Percentiles rank a stretch among this genome's conserved stretches.
These are phyloP conservation scores for Pyrocephalus nanus DNA, from an alignment of 2,797 vertebrate genomes.

Conservation along the genomic window DNA sequence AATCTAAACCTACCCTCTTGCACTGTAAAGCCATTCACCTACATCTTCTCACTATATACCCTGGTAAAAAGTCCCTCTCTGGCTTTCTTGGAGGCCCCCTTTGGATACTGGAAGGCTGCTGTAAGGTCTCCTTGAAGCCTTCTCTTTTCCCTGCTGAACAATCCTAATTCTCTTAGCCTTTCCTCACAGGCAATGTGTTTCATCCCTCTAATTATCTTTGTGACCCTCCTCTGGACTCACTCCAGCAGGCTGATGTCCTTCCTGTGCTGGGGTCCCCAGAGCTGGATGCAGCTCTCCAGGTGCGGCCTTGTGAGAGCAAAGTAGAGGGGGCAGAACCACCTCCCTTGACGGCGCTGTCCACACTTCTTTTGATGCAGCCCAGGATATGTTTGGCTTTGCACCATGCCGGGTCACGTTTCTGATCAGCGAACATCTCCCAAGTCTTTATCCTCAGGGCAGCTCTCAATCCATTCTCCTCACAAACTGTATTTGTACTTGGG, in stretches of 20 bases:
- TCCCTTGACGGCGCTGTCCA: not conserved
- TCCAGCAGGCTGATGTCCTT: not conserved
- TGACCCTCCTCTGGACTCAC: not conserved
- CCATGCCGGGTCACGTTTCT: not conserved
- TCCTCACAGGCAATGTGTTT: not conserved
- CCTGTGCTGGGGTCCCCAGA: not conserved
- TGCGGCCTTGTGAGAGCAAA: not conserved
- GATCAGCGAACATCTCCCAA: not conserved
- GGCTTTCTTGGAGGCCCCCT: not conserved
- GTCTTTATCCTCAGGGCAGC: not conserved
- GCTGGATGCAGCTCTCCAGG: not conserved
- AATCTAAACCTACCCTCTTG: not conserved
- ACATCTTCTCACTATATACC: rapidly evolving
- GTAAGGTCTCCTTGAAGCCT: not conserved
- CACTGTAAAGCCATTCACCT: not conserved
- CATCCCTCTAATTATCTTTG: not conserved
- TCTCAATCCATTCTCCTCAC: not conserved
- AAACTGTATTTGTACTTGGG: not conserved
- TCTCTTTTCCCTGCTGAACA: not conserved
- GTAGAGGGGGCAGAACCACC: not conserved
- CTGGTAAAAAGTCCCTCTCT: not conserved
- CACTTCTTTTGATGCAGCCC: not conserved
- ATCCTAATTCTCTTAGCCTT: not conserved
- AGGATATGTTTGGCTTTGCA: not conserved
- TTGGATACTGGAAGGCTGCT: not conserved